Conservation (phyloP, 2,888 invertebrate species). For the Orchesella flavescens region DNA sequence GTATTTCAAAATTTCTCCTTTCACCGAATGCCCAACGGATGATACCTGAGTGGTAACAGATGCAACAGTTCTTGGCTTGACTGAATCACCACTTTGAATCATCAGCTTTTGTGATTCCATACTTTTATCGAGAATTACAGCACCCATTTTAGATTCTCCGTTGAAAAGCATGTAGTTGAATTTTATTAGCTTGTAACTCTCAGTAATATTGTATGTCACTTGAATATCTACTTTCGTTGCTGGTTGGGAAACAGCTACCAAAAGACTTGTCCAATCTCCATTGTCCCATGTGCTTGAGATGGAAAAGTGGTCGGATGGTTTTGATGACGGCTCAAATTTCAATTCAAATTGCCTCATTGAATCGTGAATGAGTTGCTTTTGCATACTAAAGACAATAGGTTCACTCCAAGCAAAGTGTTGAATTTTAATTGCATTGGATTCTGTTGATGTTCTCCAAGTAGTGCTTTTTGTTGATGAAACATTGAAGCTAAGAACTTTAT, state of each 20-base stretch:
- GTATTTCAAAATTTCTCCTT: constrained; percentile 13
- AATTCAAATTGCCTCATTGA: constrained; percentile 48
- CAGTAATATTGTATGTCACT: constrained; percentile 43
- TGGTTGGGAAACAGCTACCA: constrained; percentile 48
- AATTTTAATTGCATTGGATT: constrained; percentile 60
- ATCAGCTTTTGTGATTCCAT: background rate
- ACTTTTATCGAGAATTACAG: constrained; percentile 1
- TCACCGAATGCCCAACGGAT: constrained; percentile 9
- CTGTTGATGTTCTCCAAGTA: constrained; percentile 64
- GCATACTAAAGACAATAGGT: constrained; percentile 68
- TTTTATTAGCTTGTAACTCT: background rate
- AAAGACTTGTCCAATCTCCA: constrained; percentile 53
- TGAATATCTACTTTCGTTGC: constrained; percentile 62
- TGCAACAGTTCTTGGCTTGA: constrained; percentile 28
- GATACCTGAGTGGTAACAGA: background rate
- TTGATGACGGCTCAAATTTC: constrained; percentile 21
- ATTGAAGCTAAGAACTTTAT: constrained; percentile 71
- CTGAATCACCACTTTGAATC: constrained; percentile 32
- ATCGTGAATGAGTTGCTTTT: constrained; percentile 60
- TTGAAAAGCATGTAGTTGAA: constrained; percentile 42
- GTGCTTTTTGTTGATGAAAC: constrained; percentile 51
- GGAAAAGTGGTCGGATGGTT: constrained; percentile 36
- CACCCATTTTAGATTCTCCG: constrained; percentile 31
- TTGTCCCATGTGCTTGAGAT: constrained; percentile 39
- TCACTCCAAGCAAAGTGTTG: constrained; percentile 69